A percentile compares a stretch with the other conserved stretches of the same genome.
Conservation (phyloP, 2,113 vertebrate genomes). For the Panthera tigris region DNA sequence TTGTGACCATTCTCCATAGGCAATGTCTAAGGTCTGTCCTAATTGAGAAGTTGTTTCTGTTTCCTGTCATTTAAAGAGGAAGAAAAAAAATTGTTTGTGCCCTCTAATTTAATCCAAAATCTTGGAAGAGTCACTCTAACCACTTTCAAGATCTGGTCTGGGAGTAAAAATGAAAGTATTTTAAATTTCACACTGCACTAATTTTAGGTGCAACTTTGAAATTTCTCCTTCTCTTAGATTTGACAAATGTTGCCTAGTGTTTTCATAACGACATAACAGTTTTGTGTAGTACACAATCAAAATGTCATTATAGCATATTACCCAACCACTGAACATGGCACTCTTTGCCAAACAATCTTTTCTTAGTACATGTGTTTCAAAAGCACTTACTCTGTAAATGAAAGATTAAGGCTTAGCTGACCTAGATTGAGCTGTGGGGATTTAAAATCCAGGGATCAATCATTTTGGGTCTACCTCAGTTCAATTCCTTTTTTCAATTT, state of each 20-base stretch:
- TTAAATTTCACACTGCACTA: slow-evolving; percentile 66
- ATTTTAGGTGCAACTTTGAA: slow-evolving; percentile 72
- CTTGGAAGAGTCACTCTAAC: slow-evolving; percentile 51
- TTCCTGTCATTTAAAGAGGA: slow-evolving; percentile 51
- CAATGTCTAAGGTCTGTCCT: neutral
- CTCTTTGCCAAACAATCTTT: slow-evolving; percentile 75
- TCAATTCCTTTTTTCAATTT: slow-evolving; percentile 10
- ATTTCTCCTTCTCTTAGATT: slow-evolving; percentile 56
- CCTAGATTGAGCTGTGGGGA: slow-evolving; percentile 50
- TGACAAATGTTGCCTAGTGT: slow-evolving; percentile 74
- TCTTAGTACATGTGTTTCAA: slow-evolving; percentile 72
- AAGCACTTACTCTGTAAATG: slow-evolving; percentile 70
- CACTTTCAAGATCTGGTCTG: slow-evolving; percentile 60
- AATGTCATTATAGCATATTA: slow-evolving; percentile 66
- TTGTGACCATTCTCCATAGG: neutral
- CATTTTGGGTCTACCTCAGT: slow-evolving; percentile 49
- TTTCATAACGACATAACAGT: slow-evolving; percentile 75
- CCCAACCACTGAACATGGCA: slow-evolving; percentile 57
- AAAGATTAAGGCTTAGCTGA: slow-evolving; percentile 70
- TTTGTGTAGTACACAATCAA: slow-evolving; percentile 72
- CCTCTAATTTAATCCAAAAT: slow-evolving; percentile 67
- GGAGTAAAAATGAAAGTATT: slow-evolving; percentile 72
- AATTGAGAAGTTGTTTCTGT: slow-evolving; percentile 9
- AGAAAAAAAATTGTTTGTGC: neutral
- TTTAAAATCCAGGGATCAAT: slow-evolving; percentile 58